Base-by-base conservation (phyloP, 64 coral and sea anemone genomes). In the Stylophora pistillata region DNA sequence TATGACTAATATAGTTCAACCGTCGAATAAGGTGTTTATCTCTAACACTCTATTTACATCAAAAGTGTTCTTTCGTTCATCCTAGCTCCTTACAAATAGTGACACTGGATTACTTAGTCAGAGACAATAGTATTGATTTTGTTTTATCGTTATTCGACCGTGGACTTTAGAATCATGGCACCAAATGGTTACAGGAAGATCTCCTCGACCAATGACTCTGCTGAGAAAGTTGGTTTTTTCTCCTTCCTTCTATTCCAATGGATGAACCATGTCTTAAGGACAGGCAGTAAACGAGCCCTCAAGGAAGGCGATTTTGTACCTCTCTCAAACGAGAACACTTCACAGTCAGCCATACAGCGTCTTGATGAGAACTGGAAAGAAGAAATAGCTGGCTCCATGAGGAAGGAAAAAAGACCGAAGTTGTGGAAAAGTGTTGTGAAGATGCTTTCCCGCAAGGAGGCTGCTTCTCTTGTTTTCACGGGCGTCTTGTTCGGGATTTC, bases 381-480 rank as follows among this genome's bases (percentile, higher is more conserved):
- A 33, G 72, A 74, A 18, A 34, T 33, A 77, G 31, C 29, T 15
- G 78, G 25, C 16, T 31, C 54, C 32, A 56, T n/a, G 26, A 56
- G 13, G 10, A 13, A 64, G 23, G 21, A 25, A n/a, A 68, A 28
- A 25, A 68, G 16, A 30, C 30, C 53, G n/a, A 88, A 47, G n/a
- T 28, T 69, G 30, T 62, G 86, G 52, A 88, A 62, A 68, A 68
- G n/a, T 25, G 21, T 68, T 68, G 20, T 68, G 9, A 68, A 68
- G 64, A 27, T 28, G 64, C 7, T 68, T 68, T 68, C 64, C 12
- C 21, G 12, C 26, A 11, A 11, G 23, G 64, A 68, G 12, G 4
- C 26, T 25, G 10, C 26, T 26, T 1, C 11, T 25, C n/a, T 68
- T 25, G 26, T n/a, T 21, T 68, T n/a, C 64, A n/a, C 20, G 21